A percentile compares a stretch with the other conserved stretches of the same genome.
Conservation (phyloP, 64 coral and sea anemone species). For the Montipora sp. region DNA sequence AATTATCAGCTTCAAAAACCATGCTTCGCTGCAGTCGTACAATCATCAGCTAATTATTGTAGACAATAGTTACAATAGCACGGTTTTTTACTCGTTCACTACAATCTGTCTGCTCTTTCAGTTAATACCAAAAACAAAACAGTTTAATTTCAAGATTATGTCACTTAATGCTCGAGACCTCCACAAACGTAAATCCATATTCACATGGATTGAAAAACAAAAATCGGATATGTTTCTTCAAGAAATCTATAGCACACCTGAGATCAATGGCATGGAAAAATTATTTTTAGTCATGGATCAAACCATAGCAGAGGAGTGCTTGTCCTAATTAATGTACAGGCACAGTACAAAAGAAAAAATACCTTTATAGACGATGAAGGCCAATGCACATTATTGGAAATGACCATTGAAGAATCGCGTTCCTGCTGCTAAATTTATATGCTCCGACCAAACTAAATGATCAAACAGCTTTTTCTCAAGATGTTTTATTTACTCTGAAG, state of each 20-base stretch:
- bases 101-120: background rate
- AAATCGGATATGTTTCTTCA: slow-evolving; percentile 49
- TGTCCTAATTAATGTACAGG: slow-evolving; percentile 10
- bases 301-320: slow-evolving; percentile 38
- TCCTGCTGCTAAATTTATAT: slow-evolving; percentile 4
- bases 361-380: slow-evolving; percentile 11
- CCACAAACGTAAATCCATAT: background rate
- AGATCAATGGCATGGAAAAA: slow-evolving; percentile 42
- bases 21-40: no score
- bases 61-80: no score
- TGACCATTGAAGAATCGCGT: slow-evolving; percentile 27
- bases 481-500: no score
- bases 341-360: slow-evolving; percentile 14
- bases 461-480: background rate
- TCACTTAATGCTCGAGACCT: background rate
- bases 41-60: no score
- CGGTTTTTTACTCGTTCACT: no score
- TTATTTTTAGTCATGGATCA: slow-evolving; percentile 36
- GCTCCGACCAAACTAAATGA: slow-evolving; percentile 29
- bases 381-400: background rate
- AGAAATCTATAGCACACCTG: slow-evolving; percentile 29
- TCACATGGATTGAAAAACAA: slow-evolving; percentile 20
- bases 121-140: background rate
- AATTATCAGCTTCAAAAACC: no score
- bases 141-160: background rate